phyloP scores from a whole-genome alignment of 2,113 vertebrate genomes.

The Lampris incognitus region DNA sequence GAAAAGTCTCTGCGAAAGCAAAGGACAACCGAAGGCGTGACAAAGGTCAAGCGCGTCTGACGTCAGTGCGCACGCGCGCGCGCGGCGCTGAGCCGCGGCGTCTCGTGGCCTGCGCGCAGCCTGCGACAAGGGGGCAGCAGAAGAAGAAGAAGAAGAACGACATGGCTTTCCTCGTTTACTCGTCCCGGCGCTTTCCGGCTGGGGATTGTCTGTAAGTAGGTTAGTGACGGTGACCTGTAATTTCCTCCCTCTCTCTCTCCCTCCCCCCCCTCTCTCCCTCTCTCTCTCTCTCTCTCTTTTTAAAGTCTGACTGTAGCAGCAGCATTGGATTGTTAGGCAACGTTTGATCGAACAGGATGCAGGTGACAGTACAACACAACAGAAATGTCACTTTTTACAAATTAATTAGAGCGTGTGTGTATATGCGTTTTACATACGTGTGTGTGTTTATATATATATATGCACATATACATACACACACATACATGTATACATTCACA shows the following conservation, averaged over 20 bases:
- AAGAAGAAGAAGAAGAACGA: conserved; percentile 12
- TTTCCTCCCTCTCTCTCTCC: conserved; percentile 21
- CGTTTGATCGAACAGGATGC: conserved; percentile 69
- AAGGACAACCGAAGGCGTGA: conserved; percentile 76
- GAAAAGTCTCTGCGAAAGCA: conserved; percentile 62
- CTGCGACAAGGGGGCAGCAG: conserved; percentile 8
- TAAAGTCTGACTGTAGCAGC: conserved; percentile 74
- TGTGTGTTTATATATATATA: conserved; percentile 59
- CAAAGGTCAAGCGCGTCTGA: conserved; percentile 69
- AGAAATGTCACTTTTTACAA: conserved; percentile 88
- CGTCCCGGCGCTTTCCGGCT: conserved; percentile 63
- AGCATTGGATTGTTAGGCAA: conserved; percentile 79
- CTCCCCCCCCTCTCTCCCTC: not conserved
- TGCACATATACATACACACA: conserved; percentile 69
- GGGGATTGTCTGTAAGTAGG: conserved; percentile 85
- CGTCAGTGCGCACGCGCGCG: conserved; percentile 68
- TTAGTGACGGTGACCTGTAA: conserved; percentile 72
- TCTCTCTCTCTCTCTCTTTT: conserved; percentile 13
- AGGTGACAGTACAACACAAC: conserved; percentile 82
- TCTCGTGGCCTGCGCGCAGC: conserved; percentile 60
- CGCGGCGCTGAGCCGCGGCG: conserved; percentile 60
- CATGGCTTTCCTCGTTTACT: conserved; percentile 70
- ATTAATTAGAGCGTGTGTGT: conserved; percentile 89
- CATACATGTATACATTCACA: conserved; percentile 31
- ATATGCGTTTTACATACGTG: conserved; percentile 61